Conservation (phyloP, 2,888 invertebrate species). For the Habroteleia sp. region DNA sequence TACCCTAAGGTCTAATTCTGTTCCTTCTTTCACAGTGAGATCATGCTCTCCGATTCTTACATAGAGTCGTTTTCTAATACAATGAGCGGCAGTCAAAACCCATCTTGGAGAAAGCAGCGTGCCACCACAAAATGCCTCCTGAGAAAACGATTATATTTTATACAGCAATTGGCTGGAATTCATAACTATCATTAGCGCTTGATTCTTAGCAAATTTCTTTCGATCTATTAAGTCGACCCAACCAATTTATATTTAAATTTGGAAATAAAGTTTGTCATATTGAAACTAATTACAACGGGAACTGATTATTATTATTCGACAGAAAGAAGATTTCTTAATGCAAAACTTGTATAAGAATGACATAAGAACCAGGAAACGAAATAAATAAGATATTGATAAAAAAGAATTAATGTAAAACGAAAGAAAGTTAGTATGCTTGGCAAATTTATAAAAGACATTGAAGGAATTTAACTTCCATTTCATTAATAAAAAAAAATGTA, state of each 20-base stretch:
- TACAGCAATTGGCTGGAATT: not conserved
- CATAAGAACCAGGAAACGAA: slow-evolving; percentile 1
- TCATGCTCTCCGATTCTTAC: slow-evolving; percentile 94
- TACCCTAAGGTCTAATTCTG: slow-evolving; percentile 88
- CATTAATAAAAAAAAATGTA: no score
- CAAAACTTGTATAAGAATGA: slow-evolving; percentile 6
- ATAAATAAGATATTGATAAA: slow-evolving; percentile 2
- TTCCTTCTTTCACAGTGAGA: slow-evolving; percentile 87
- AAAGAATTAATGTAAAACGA: slow-evolving; percentile 2
- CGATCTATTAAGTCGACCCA: not conserved
- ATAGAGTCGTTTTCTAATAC: slow-evolving; percentile 88
- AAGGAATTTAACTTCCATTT: not conserved
- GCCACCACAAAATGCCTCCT: slow-evolving; percentile 95
- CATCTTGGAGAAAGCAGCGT: slow-evolving; percentile 90
- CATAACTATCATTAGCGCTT: slow-evolving; percentile 1
- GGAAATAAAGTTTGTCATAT: not conserved
- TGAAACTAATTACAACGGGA: no score
- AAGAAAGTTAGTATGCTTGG: slow-evolving; percentile 6
- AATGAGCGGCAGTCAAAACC: slow-evolving; percentile 94
- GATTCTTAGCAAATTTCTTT: slow-evolving; percentile 17
- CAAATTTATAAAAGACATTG: slow-evolving; percentile 5
- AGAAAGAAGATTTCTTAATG: not conserved
- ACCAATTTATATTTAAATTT: slow-evolving; percentile 7
- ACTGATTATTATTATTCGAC: not conserved
- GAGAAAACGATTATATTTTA: slow-evolving; percentile 30